Evolutionary conservation across 2,888 invertebrate genomes (phyloP).

Genomic region (Serrognathus titanus): DNA sequence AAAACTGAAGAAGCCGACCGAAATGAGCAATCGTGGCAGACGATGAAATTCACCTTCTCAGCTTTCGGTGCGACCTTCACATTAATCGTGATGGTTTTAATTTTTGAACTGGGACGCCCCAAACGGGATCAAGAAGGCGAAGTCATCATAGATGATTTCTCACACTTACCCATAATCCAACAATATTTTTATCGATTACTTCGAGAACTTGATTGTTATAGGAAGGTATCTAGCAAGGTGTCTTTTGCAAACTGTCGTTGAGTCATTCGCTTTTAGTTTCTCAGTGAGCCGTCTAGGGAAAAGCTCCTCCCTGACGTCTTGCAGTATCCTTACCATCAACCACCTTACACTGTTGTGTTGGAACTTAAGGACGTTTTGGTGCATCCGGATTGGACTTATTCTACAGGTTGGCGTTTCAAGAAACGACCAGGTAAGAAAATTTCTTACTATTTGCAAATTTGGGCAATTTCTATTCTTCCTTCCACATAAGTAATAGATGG

Average conservation of each 20-base stretch:
- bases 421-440: slow-evolving; percentile 76
- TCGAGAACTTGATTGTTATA: slow-evolving; percentile 42
- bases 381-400: slow-evolving; percentile 98
- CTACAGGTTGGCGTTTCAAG: slow-evolving; percentile 97
- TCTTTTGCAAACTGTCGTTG: background rate
- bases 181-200: slow-evolving; percentile 69
- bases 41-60: slow-evolving; percentile 42
- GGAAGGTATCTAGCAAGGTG: slow-evolving; percentile 29
- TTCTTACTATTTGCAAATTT: no score
- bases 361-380: slow-evolving; percentile 96
- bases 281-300: slow-evolving; percentile 91
- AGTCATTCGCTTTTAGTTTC: slow-evolving; percentile 56
- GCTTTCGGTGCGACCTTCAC: slow-evolving; percentile 61
- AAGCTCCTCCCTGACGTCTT: slow-evolving; percentile 92
- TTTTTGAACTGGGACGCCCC: slow-evolving; percentile 73
- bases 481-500: no score
- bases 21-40: slow-evolving; percentile 35
- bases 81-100: slow-evolving; percentile 57
- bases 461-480: no score
- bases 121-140: slow-evolving; percentile 69
- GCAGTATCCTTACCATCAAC: slow-evolving; percentile 86
- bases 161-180: slow-evolving; percentile 60
- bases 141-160: slow-evolving; percentile 71
- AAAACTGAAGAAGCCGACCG: background rate
- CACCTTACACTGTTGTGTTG: slow-evolving; percentile 93